A percentile compares a stretch with the other conserved stretches of the same genome.
These are phyloP conservation scores for Euleptes europaea DNA, from an alignment of 2,113 vertebrate genomes.

Conservation along the genomic window DNA sequence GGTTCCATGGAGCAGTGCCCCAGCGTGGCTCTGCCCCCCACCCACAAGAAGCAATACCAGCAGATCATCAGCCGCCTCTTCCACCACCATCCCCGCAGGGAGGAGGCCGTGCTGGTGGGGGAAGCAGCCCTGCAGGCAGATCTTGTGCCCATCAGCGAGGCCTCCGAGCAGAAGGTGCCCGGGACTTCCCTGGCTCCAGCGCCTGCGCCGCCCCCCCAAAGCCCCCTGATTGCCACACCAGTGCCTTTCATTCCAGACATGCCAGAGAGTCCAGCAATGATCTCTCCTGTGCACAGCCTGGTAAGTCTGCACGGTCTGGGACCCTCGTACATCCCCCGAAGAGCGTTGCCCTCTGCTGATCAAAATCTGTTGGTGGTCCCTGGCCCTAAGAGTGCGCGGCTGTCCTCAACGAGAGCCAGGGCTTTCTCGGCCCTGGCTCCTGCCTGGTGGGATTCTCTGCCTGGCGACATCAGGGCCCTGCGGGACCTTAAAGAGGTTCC, in stretches of 20 bases:
- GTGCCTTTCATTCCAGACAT: background rate
- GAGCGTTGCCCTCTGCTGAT: too few relatives aligned
- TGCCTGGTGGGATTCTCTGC: too few relatives aligned
- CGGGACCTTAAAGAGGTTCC: too few relatives aligned
- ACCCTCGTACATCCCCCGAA: too few relatives aligned
- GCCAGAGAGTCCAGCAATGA: background rate
- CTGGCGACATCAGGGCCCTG: too few relatives aligned
- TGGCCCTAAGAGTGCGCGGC: too few relatives aligned
- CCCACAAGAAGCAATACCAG: conserved; percentile 85
- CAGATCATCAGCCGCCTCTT: conserved; percentile 87
- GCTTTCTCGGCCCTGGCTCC: too few relatives aligned
- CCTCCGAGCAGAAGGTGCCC: conserved; percentile 11
- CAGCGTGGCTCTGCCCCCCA: conserved; percentile 48
- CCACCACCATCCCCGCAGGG: conserved; percentile 32
- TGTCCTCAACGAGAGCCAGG: too few relatives aligned
- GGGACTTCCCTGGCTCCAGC: rapidly evolving
- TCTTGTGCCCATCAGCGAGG: conserved; percentile 43
- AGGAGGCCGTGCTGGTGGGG: background rate
- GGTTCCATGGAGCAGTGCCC: conserved; percentile 81
- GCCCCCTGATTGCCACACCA: conserved; percentile 33
- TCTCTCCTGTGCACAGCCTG: background rate
- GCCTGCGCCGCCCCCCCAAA: conserved; percentile 2
- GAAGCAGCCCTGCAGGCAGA: background rate
- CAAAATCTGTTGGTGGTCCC: too few relatives aligned
- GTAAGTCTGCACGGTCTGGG: background rate